Conservation (phyloP, 2,797 vertebrate genomes). For the Poecile montanus region DNA sequence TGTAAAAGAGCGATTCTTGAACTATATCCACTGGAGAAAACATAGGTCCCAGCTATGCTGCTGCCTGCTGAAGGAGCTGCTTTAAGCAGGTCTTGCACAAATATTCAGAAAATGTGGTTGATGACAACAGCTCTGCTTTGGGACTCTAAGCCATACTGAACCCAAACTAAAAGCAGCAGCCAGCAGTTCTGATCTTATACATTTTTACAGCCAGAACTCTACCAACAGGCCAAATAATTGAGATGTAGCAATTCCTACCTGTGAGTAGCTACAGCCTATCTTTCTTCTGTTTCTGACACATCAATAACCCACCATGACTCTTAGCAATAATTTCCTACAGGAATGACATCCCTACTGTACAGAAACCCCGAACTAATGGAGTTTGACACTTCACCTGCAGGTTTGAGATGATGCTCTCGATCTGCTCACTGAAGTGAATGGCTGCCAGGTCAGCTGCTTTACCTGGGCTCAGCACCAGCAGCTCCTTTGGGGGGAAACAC, state of each 20-base stretch:
- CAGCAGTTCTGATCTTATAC: neutral
- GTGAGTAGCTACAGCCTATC: neutral
- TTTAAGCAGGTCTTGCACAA: neutral
- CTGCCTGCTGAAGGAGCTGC: neutral
- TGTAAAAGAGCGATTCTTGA: neutral
- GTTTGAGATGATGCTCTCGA: slow-evolving; percentile 83
- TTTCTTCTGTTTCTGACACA: neutral
- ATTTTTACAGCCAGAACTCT: neutral
- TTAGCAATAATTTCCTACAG: neutral
- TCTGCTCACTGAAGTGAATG: slow-evolving; percentile 85
- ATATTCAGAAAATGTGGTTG: neutral
- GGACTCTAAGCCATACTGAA: neutral
- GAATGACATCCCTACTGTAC: neutral
- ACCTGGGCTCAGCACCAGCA: slow-evolving; percentile 84
- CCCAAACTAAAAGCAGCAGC: neutral
- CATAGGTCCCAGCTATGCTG: neutral
- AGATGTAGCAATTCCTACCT: neutral
- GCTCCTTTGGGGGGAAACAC: slow-evolving; percentile 78
- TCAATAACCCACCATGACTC: neutral
- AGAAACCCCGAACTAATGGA: neutral
- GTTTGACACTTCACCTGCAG: slow-evolving; percentile 80
- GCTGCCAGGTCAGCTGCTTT: slow-evolving; percentile 90
- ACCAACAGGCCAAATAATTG: neutral
- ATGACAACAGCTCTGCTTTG: neutral
- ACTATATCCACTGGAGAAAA: neutral